Base-by-base conservation (phyloP, 1,140 invertebrate species). In the Coelopa frigida region DNA sequence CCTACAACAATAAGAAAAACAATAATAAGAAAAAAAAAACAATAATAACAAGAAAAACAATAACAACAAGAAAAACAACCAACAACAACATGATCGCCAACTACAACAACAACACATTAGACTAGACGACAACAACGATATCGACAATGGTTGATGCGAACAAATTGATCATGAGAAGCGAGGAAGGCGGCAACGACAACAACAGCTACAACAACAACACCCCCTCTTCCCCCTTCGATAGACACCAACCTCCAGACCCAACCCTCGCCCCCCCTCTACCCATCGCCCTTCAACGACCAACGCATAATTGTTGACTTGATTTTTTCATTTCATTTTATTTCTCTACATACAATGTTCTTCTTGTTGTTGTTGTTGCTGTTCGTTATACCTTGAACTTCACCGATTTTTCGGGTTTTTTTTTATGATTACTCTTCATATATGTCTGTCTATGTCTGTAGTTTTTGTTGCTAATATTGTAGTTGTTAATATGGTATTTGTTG, bases 321-420 rank as follows among this genome's bases (percentile, higher is more conserved):
- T n/a, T 42, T 26, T 20, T 42, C 32, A 20, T 40, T 26, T 22
- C 22, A 15, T 14, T 26, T 26, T 10, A 8, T 26, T 14, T 17
- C 24, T 20, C 36, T 37, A 21, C 35, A 17, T 37, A 15, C 14
- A 10, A 8, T 5, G 38, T 26, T n/a, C 1, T 29, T 40, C 32
- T 51, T 41, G 47, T 45, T 49, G 48, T 57, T 53, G 31, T 29
- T 22, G 12, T 43, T 43, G 22, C n/a, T 10, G 17, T 26, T 26
- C 23, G 20, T 42, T 41, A 64, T 61, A 64, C 61, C 61, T 64
- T 64, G 61, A 64, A 64, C 61, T 64, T 64, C 61, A 64, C 61
- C 61, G 61, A 61, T 64, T 64, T 64, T 61, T 40, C 56, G 47
- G 51, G 58, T 64, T 64, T 64, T 58, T 64, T 64, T 64, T 64